Conservation (phyloP, 2,113 vertebrate genomes). For the Scartelaos histophorus region DNA sequence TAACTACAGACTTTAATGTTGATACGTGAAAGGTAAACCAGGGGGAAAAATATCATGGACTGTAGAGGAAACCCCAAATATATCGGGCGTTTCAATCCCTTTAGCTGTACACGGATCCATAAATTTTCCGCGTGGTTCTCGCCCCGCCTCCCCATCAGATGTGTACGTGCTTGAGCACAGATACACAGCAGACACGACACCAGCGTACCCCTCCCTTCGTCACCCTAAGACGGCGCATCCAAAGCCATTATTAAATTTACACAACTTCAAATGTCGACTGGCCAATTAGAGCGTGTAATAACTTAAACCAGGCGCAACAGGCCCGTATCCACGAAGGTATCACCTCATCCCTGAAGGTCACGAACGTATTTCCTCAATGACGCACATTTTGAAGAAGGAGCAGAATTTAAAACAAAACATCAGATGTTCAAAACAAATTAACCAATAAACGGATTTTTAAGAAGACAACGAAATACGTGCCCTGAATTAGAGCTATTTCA, state of each 20-base stretch:
- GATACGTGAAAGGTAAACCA: background rate
- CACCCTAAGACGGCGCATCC: background rate
- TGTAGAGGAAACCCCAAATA: background rate
- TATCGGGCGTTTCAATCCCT: background rate
- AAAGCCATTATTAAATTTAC: too few relatives aligned
- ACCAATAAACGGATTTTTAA: background rate
- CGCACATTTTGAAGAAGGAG: slow-evolving; percentile 24
- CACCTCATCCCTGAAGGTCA: slow-evolving; percentile 65
- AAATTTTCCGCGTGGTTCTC: slow-evolving; percentile 6
- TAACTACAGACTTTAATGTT: background rate
- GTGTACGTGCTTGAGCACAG: slow-evolving; percentile 61
- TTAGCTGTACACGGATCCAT: background rate
- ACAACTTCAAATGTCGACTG: fast-evolving
- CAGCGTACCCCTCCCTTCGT: background rate
- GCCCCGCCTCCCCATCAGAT: slow-evolving; percentile 35
- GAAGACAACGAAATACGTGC: fast-evolving
- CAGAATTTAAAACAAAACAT: background rate
- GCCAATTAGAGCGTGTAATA: background rate
- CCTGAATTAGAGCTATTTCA: fast-evolving
- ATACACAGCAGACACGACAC: slow-evolving; percentile 36
- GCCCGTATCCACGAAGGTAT: too few relatives aligned
- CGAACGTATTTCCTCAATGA: slow-evolving; percentile 46
- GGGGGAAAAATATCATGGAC: too few relatives aligned
- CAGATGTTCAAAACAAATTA: background rate
- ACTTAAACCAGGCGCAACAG: slow-evolving; percentile 15